Evolutionary conservation across 2,797 vertebrate species (phyloP).

Genomic region (Crocidura indochinensis): DNA sequence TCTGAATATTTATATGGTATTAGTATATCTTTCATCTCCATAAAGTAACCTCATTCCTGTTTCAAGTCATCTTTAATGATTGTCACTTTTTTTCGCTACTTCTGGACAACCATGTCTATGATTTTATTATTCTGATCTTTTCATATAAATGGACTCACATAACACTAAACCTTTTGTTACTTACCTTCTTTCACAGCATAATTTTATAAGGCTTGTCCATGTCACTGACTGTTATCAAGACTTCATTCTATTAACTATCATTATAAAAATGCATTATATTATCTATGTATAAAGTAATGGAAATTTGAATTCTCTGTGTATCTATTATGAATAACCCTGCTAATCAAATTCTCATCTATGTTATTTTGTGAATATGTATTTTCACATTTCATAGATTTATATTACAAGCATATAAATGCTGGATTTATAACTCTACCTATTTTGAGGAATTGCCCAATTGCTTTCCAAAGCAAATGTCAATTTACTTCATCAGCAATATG

Average conservation of each 20-base stretch:
- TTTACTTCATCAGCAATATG: constrained; percentile 7
- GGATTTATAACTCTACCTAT: constrained; percentile 41
- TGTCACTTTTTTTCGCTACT: no score
- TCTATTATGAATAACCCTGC: constrained; percentile 9
- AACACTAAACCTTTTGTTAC: constrained; percentile 35
- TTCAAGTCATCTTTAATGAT: not conserved
- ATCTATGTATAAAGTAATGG: not conserved
- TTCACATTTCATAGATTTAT: not conserved
- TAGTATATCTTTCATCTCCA: not conserved
- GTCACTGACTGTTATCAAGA: not conserved
- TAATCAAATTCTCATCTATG: constrained; percentile 6
- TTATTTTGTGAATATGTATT: not conserved
- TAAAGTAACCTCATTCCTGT: not conserved
- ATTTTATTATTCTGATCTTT: constrained; percentile 29
- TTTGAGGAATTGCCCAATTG: constrained; percentile 16
- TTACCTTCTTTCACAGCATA: constrained; percentile 26
- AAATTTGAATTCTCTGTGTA: not conserved
- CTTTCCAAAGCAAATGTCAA: constrained; percentile 25
- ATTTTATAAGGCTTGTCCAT: not conserved
- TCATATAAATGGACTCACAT: not conserved
- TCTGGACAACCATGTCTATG: not conserved
- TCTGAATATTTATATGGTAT: not conserved
- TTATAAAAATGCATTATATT: not conserved
- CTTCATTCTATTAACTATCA: constrained; percentile 39
- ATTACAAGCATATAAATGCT: not conserved